Evolutionary conservation across 2,113 vertebrate species (phyloP).

Genomic region (Psittacara wagleri): DNA sequence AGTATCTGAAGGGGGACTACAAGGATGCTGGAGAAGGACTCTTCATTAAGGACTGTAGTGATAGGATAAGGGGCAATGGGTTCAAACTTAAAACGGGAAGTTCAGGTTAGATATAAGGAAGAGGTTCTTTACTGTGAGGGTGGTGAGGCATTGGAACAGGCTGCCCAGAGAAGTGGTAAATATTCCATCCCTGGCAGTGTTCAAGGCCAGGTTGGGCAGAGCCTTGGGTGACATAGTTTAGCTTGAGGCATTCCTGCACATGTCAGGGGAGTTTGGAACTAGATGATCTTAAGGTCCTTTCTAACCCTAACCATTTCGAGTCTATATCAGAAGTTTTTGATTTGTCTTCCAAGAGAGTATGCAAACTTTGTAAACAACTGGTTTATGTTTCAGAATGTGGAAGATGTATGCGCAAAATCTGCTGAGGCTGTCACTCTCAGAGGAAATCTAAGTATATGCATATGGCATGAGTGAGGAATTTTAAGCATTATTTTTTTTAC

Average conservation of each 20-base stretch:
- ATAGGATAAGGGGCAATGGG: too few species aligned
- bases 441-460: slow-evolving; percentile 23
- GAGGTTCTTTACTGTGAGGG: not conserved
- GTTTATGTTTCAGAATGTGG: not conserved
- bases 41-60: too few species aligned
- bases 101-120: not conserved
- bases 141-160: not conserved
- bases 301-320: not conserved
- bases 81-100: not conserved
- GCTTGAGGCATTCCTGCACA: not conserved
- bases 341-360: not conserved
- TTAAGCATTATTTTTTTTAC: slow-evolving; percentile 22
- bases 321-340: not conserved
- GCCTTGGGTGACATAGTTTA: not conserved
- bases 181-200: not conserved
- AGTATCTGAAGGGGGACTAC: not conserved
- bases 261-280: not conserved
- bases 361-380: not conserved
- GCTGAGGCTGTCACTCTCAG: slow-evolving; percentile 19
- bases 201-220: not conserved
- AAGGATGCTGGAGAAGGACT: too few species aligned
- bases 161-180: not conserved
- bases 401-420: slow-evolving; percentile 3
- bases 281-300: not conserved
- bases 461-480: slow-evolving; percentile 22